Evolutionary conservation across 1,140 invertebrate species (phyloP).

Genomic region (Bradynema listronoti): DNA sequence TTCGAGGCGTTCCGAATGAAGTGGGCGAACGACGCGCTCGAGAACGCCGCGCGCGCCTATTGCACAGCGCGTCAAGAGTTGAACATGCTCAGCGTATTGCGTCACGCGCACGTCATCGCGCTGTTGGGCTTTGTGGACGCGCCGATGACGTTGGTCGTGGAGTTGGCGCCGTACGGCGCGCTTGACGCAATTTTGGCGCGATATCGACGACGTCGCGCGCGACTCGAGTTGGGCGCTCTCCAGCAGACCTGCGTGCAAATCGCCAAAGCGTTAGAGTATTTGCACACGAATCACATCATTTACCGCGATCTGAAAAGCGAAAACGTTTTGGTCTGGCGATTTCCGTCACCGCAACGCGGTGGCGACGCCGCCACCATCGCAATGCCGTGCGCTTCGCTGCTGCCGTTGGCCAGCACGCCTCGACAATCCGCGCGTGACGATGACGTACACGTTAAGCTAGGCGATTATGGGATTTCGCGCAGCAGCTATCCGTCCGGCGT

Average conservation of each 20-base stretch:
- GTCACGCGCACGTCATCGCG: slow-evolving; percentile 80
- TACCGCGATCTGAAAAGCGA: slow-evolving; percentile 93
- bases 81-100: slow-evolving; percentile 74
- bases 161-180: slow-evolving; percentile 82
- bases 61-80: slow-evolving; percentile 82
- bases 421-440: slow-evolving; percentile 28
- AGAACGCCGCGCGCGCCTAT: slow-evolving; percentile 87
- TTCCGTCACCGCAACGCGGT: too few relatives aligned
- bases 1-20: slow-evolving; percentile 69
- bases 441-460: slow-evolving; percentile 72
- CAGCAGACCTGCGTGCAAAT: slow-evolving; percentile 79
- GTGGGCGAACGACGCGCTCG: slow-evolving; percentile 80
- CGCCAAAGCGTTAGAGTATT: slow-evolving; percentile 85
- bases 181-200: slow-evolving; percentile 73
- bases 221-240: slow-evolving; percentile 71
- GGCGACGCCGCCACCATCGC: neutral
- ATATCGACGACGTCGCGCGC: slow-evolving; percentile 74
- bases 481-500: slow-evolving; percentile 54
- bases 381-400: neutral
- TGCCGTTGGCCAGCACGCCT: slow-evolving; percentile 1
- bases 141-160: slow-evolving; percentile 81
- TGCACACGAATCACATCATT: slow-evolving; percentile 86
- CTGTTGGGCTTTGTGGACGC: slow-evolving; percentile 76
- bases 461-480: slow-evolving; percentile 55
- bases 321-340: slow-evolving; percentile 86